Base-by-base conservation (phyloP, 2,888 invertebrate species). In the Clivina fossor region DNA sequence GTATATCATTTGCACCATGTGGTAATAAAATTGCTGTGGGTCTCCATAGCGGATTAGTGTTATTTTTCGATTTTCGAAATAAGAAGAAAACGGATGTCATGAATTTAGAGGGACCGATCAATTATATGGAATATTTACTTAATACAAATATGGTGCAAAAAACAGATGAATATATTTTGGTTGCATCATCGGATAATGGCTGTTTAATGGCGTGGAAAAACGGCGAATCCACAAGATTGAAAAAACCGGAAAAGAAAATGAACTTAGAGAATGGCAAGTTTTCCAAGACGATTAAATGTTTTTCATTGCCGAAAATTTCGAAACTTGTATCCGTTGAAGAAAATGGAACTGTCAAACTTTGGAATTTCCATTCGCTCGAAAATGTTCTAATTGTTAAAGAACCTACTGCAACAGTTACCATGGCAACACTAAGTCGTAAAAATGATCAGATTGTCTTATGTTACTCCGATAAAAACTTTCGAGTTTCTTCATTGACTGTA, bases 11-110 rank as follows among this genome's bases (percentile, higher is more conserved):
- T 56, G 68, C 70, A 3, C 57, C 61, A n/a, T 66, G 65, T 46
- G 71, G 69, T 4, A 65, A 67, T 47, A 61, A 63, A 51, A 60
- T 72, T n/a, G 64, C 69, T 22, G 67, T 69, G 20, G 71, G 71
- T 9, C 61, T 68, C 26, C 63, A 63, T 53, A 65, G 62, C 47
- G 72, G 72, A 2, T 57, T 65, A 30, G 62, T 72, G 1, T 61
- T 60, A 4, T 62, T 63, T 26, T 70, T 65, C 57, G 62, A 67
- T 26, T 62, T 68, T 33, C 65, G 65, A 44, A 63, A 55, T 20
- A 67, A 66, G 38, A 57, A 53, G 1, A 60, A 60, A 19, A 58
- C 60, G 28, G 56, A 41, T 4, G 48, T 66, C 8, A 64, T 65
- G 63, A 58, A 50, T n/a, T 50, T 68, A 22, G 58, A 61, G 33